Percentiles rank a stretch among this genome's conserved stretches.
Conservation (phyloP, 1,140 invertebrate genomes). For the Drosophila gunungcola region DNA sequence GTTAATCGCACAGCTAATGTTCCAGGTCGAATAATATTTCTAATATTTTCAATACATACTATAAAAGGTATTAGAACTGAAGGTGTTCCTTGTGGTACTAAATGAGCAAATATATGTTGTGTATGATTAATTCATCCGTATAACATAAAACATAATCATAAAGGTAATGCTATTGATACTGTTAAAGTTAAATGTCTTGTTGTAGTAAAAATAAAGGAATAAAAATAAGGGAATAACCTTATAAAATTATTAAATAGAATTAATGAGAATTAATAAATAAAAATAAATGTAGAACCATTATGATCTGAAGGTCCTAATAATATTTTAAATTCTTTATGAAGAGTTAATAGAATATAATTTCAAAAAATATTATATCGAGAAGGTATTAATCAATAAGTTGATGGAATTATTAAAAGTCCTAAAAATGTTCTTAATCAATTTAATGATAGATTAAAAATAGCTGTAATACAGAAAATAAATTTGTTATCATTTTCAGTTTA, state of each 20-base stretch:
- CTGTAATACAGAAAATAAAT: slow-evolving; percentile 86
- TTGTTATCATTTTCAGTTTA: slow-evolving; percentile 86
- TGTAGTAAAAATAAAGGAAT: slow-evolving; percentile 88
- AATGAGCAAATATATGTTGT: slow-evolving; percentile 87
- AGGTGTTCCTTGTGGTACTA: slow-evolving; percentile 87
- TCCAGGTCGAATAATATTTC: slow-evolving; percentile 87
- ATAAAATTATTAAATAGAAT: slow-evolving; percentile 88
- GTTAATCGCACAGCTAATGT: slow-evolving; percentile 88
- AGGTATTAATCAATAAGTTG: slow-evolving; percentile 85
- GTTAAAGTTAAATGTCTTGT: slow-evolving; percentile 87
- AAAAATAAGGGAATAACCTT: slow-evolving; percentile 88
- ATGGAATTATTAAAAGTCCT: slow-evolving; percentile 85
- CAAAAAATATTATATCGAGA: slow-evolving; percentile 85
- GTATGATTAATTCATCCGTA: slow-evolving; percentile 86
- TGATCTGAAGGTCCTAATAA: slow-evolving; percentile 82
- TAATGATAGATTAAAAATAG: slow-evolving; percentile 85
- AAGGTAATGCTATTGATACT: slow-evolving; percentile 86
- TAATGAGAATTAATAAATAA: slow-evolving; percentile 86
- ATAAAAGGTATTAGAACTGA: slow-evolving; percentile 86
- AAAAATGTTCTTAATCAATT: slow-evolving; percentile 86
- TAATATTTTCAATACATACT: slow-evolving; percentile 87
- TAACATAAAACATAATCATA: slow-evolving; percentile 88
- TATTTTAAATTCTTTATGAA: slow-evolving; percentile 86
- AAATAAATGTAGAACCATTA: slow-evolving; percentile 85
- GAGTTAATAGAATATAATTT: slow-evolving; percentile 84